Base-by-base conservation (phyloP, 2,797 vertebrate genomes). In the Mycteria americana region DNA sequence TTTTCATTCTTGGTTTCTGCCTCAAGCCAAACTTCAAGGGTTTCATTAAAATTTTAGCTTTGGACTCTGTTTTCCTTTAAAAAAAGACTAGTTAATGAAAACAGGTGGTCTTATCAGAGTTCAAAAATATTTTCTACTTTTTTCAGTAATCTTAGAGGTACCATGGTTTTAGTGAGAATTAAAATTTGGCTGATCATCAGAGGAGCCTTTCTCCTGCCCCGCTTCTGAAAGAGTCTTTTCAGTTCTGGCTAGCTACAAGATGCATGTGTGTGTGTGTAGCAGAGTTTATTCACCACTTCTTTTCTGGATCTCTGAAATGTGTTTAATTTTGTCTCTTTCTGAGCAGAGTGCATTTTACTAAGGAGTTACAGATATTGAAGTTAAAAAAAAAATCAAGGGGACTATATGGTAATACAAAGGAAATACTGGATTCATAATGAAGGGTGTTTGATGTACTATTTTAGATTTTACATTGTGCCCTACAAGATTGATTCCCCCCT, bases 1-100 rank as follows among this genome's bases (percentile, higher is more conserved):
- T 93, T 93, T 81, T 64, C 41, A 5, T 89, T 95, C 37, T 76
- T 81, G 28, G 18, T 94, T 88, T 92, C 65, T 11, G 50, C 73
- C 90, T 94, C 73, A 84, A 95, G 79, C 51, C 23, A 92, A 22
- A 91, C 62, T 89, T 92, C 25, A 68, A 85, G 45, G 7, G 11
- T 92, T 97, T 91, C 43, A 69, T 80, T 88, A 84, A 91, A 92
- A 63, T 53, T 53, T 21, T 81, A n/a, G 62, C 75, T 91, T 83
- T 72, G 45, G 80, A 74, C 39, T 94, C 19, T 30, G 9, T 63
- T 94, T 95, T 46, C 39, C 28, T 87, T 82, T 23, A 13, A 45
- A 74, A 60, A 62, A 53, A 22, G 18, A 17, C n/a, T 69, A 30
- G 15, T 75, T 91, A 86, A 65, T 89, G 54, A 75, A 92, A 87